phyloP scores from a whole-genome alignment of 2,113 vertebrate species.

The Otocyon megalotis region DNA sequence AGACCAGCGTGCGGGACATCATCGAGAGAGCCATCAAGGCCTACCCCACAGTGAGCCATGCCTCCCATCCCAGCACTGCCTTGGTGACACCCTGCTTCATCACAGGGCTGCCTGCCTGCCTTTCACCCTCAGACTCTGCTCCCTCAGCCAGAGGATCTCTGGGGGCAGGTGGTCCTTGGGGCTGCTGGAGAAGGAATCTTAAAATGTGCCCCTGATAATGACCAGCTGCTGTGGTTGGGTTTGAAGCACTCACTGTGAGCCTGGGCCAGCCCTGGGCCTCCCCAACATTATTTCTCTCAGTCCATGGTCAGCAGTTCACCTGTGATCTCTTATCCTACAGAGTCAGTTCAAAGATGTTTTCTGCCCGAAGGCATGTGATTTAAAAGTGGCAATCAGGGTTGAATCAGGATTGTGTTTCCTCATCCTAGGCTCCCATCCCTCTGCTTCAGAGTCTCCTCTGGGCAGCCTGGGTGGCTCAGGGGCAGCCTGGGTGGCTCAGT shows the following conservation, averaged over 20 bases:
- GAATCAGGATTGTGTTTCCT: neutral
- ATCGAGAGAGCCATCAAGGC: conserved; percentile 89
- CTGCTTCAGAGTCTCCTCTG: neutral
- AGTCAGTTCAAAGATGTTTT: neutral
- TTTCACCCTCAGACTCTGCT: neutral
- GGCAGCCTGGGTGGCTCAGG: no score
- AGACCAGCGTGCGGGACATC: conserved; percentile 91
- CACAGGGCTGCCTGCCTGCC: neutral
- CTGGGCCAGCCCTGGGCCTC: neutral
- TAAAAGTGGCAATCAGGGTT: neutral
- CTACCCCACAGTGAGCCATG: conserved; percentile 88
- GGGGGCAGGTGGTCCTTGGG: neutral
- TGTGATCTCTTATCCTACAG: neutral
- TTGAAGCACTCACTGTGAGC: neutral
- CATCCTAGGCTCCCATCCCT: neutral
- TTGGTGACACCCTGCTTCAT: neutral
- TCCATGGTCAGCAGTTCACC: no score
- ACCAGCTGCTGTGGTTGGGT: neutral
- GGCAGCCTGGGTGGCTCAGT: no score
- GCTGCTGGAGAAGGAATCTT: neutral
- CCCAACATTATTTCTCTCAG: neutral
- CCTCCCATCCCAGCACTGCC: neutral
- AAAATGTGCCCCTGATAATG: neutral
- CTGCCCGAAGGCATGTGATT: neutral
- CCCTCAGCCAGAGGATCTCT: neutral